phyloP scores from a whole-genome alignment of 2,888 invertebrate genomes.

The Tinea semifulvella region DNA sequence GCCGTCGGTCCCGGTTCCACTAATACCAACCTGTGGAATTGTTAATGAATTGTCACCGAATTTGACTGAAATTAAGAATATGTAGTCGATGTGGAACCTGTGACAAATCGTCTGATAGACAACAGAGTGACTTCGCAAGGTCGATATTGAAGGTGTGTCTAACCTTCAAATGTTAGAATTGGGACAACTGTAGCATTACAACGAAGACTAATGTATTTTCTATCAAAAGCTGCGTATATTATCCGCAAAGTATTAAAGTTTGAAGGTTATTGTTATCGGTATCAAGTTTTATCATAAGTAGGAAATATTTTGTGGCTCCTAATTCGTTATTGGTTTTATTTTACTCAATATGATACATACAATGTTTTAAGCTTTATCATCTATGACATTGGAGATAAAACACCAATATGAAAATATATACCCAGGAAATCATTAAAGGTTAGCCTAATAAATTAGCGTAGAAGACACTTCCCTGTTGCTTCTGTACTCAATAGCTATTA shows the following conservation, averaged over 20 bases:
- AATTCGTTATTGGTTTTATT: slow-evolving; percentile 11
- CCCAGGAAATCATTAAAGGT: slow-evolving; percentile 12
- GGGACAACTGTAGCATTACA: slow-evolving; percentile 3
- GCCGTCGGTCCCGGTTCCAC: no score
- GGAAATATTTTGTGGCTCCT: slow-evolving; percentile 11
- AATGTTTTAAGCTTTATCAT: slow-evolving; percentile 14
- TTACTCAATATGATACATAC: slow-evolving; percentile 9
- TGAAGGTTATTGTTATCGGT: slow-evolving; percentile 11
- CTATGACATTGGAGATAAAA: slow-evolving; percentile 17
- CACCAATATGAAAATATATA: slow-evolving; percentile 14
- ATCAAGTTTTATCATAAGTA: slow-evolving; percentile 11
- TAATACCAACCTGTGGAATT: no score
- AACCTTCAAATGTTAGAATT: slow-evolving; percentile 13
- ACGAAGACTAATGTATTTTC: neutral
- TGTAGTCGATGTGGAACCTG: neutral
- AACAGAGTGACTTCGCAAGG: slow-evolving; percentile 10
- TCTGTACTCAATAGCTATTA: neutral
- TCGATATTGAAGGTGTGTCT: slow-evolving; percentile 8
- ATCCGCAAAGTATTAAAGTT: slow-evolving; percentile 1
- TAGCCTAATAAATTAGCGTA: slow-evolving; percentile 2
- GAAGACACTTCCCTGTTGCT: slow-evolving; percentile 10
- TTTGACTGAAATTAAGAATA: no score
- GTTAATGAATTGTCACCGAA: no score
- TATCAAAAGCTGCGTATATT: slow-evolving; percentile 8
- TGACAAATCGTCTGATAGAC: slow-evolving; percentile 13